These are phyloP conservation scores for Eclectus roratus DNA, from an alignment of 2,113 vertebrate genomes.

Conservation along the genomic window DNA sequence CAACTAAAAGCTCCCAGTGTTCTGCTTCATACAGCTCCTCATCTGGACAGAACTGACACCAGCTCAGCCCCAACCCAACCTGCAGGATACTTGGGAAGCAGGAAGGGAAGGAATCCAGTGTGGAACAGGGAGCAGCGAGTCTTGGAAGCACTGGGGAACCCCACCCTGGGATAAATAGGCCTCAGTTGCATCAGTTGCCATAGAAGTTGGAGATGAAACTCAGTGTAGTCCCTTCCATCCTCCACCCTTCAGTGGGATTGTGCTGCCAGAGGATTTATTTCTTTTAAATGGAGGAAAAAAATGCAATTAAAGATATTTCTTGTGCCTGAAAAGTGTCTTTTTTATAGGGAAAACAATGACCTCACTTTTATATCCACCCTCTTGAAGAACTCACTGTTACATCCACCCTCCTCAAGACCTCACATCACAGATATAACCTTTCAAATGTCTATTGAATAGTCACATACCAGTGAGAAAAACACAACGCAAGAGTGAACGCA, in stretches of 20 bases:
- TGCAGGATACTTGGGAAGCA: background rate
- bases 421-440: fast-evolving
- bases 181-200: background rate
- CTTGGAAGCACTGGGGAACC: background rate
- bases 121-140: background rate
- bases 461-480: fast-evolving
- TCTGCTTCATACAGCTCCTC: background rate
- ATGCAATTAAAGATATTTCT: background rate
- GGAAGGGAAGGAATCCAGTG: background rate
- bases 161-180: background rate
- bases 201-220: background rate
- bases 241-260: background rate
- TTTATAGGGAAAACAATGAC: background rate
- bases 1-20: background rate
- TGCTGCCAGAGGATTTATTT: background rate
- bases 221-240: fast-evolving
- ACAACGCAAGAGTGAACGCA: fast-evolving
- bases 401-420: background rate
- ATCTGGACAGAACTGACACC: background rate
- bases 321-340: background rate
- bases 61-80: background rate
- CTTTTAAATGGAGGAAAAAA: background rate
- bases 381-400: background rate
- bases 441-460: fast-evolving
- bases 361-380: background rate